A percentile compares a stretch with the other conserved stretches of the same genome.
Evolutionary conservation across 2,113 vertebrate species (phyloP).

Genomic region (Coptodon bakossiorum): DNA sequence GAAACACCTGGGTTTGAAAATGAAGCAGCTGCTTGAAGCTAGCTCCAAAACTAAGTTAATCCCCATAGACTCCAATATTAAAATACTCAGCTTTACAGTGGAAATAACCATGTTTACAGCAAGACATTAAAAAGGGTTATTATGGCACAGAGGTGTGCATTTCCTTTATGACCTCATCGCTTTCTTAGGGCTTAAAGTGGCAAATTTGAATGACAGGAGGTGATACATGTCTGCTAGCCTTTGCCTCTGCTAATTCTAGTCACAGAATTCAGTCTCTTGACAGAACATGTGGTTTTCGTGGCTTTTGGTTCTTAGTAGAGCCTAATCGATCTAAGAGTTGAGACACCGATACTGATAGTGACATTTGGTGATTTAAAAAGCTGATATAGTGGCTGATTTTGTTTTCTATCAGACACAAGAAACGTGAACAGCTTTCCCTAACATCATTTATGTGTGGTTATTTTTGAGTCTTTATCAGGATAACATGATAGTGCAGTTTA

Average conservation of each 20-base stretch:
- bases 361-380: neutral
- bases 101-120: neutral
- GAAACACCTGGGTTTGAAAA: neutral
- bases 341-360: neutral
- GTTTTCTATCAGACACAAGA: neutral
- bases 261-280: neutral
- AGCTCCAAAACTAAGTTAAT: neutral
- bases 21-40: neutral
- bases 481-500: neutral
- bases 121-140: neutral
- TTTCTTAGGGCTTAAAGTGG: neutral
- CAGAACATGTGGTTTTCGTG: neutral
- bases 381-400: neutral
- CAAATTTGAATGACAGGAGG: neutral
- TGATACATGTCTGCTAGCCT: accelerated
- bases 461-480: neutral
- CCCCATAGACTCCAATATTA: neutral
- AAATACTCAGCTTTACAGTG: neutral
- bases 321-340: neutral
- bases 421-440: neutral
- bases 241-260: neutral
- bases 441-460: neutral
- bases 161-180: accelerated
- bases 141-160: neutral
- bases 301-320: neutral